Conservation (phyloP, 1,140 invertebrate species). For the Aphis craccivora region DNA sequence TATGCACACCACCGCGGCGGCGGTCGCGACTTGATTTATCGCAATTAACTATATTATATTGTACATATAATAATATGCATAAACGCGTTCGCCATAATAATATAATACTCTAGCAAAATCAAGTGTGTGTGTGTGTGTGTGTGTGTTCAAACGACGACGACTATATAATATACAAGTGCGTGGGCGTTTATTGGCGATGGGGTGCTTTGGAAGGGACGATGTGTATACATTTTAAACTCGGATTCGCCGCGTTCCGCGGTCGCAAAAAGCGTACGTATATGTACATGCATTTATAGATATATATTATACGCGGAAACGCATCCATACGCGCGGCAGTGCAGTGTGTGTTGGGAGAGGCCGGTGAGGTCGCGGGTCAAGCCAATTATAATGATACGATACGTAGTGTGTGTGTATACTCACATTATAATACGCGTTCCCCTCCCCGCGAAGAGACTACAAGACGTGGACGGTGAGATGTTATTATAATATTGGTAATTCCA, state of each 20-base stretch:
- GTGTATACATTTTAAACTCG: conserved; percentile 42
- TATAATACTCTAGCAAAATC: background rate
- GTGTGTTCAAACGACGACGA: background rate
- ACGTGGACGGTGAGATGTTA: background rate
- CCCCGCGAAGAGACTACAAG: background rate
- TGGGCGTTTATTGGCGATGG: background rate
- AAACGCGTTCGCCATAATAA: background rate
- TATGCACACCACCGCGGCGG: background rate
- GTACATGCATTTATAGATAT: background rate
- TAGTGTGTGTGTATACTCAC: background rate
- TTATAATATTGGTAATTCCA: background rate
- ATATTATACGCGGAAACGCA: background rate
- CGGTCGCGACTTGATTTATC: conserved; percentile 44
- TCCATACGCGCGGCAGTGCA: background rate
- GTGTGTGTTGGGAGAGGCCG: background rate
- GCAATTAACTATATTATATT: conserved; percentile 33
- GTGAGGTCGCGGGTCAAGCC: conserved; percentile 20
- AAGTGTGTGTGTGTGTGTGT: background rate
- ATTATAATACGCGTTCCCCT: background rate
- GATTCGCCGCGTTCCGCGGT: conserved; percentile 38
- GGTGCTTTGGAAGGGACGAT: conserved; percentile 1
- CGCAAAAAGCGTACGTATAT: background rate
- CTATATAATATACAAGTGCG: background rate
- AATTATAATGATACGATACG: conserved; percentile 35
- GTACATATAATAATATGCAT: background rate